Evolutionary conservation across 2,113 vertebrate genomes (phyloP).

Genomic region (Chiloscyllium plagiosum): DNA sequence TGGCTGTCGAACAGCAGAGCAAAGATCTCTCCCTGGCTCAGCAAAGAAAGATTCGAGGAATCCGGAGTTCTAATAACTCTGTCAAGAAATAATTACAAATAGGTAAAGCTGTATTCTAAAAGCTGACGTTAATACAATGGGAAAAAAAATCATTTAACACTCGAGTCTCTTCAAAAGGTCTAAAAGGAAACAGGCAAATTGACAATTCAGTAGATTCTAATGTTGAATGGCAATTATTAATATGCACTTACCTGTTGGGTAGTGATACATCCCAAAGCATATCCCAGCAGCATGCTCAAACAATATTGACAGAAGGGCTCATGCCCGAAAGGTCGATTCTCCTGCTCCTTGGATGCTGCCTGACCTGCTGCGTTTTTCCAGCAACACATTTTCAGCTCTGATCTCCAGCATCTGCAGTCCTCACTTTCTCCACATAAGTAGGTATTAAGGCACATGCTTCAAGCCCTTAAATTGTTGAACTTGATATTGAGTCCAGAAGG

Average conservation of each 20-base stretch:
- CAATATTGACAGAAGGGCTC: too few species aligned
- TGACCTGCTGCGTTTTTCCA: too few species aligned
- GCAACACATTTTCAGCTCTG: too few species aligned
- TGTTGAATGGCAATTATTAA: background rate
- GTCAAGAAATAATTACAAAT: constrained; percentile 43
- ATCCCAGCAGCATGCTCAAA: background rate
- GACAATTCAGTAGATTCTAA: background rate
- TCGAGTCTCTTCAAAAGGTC: background rate
- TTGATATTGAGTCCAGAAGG: too few species aligned
- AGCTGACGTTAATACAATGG: background rate
- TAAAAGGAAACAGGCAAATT: background rate
- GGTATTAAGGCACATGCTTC: background rate
- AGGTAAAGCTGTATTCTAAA: background rate
- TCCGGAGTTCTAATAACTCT: constrained; percentile 93
- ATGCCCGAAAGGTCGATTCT: too few species aligned
- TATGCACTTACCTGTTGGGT: background rate
- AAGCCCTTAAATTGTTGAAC: background rate
- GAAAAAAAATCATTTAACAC: background rate
- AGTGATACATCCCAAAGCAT: background rate
- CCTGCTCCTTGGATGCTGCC: too few species aligned
- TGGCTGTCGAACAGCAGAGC: constrained; percentile 92
- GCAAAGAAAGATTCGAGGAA: constrained; percentile 79
- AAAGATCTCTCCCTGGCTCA: constrained; percentile 90
- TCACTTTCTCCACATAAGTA: background rate
- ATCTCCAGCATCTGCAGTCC: too few species aligned